phyloP scores from a whole-genome alignment of 2,113 vertebrate species.

The Trematocara stigmaticum region DNA sequence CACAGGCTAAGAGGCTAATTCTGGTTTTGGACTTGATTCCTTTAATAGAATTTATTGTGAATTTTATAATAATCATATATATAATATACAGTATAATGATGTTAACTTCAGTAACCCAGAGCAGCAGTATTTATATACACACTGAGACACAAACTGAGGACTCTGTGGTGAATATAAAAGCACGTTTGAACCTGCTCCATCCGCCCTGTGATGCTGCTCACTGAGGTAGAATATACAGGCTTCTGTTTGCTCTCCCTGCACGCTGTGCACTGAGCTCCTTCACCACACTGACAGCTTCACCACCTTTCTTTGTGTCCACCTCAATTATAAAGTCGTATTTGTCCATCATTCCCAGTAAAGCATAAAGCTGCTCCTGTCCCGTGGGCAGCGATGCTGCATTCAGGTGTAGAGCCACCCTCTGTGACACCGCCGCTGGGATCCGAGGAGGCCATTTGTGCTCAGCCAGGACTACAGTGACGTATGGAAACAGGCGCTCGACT shows the following conservation, averaged over 20 bases:
- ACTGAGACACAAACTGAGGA: background rate
- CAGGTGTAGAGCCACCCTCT: constrained; percentile 75
- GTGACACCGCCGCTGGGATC: constrained; percentile 44
- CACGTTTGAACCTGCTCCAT: background rate
- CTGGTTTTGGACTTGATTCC: background rate
- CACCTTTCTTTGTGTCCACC: background rate
- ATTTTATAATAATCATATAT: constrained; percentile 64
- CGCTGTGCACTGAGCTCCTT: background rate
- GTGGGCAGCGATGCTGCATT: constrained; percentile 6
- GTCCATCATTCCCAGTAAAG: constrained; percentile 26
- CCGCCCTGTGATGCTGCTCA: background rate
- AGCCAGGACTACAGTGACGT: constrained; percentile 66
- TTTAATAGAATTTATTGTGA: background rate
- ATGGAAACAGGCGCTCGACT: constrained; percentile 68
- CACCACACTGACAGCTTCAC: background rate
- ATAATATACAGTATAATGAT: constrained; percentile 56
- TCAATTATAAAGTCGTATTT: constrained; percentile 64
- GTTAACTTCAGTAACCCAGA: constrained; percentile 61
- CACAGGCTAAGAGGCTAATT: background rate
- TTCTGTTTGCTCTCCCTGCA: constrained; percentile 19
- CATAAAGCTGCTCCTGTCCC: background rate
- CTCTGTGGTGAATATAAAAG: background rate
- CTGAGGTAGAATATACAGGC: constrained; percentile 63
- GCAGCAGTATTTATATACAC: constrained; percentile 53
- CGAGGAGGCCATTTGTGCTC: constrained; percentile 34